Evolutionary conservation across 2,888 invertebrate genomes (phyloP).

Genomic region (Leucophora obtusa): DNA sequence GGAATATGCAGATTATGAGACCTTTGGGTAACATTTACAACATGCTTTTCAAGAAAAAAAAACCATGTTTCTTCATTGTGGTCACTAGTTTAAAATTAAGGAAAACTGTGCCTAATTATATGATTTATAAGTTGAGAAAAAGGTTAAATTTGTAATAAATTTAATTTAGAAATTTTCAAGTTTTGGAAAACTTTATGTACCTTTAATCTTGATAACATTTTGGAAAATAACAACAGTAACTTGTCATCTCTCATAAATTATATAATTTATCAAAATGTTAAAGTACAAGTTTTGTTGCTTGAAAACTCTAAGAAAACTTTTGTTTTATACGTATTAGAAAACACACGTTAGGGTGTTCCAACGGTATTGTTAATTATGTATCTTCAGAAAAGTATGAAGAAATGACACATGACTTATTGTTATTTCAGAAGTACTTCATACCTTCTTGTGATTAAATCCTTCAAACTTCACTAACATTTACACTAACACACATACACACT

Average conservation of each 20-base stretch:
- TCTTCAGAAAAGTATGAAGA: neutral
- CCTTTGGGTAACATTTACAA: constrained; percentile 60
- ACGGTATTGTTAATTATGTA: neutral
- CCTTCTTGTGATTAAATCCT: constrained; percentile 37
- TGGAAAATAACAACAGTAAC: constrained; percentile 26
- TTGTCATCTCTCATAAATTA: constrained; percentile 58
- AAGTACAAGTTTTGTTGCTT: constrained; percentile 23
- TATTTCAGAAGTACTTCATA: constrained; percentile 21
- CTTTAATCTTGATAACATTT: constrained; percentile 40
- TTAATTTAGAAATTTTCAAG: constrained; percentile 38
- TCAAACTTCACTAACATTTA: neutral
- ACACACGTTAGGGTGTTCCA: constrained; percentile 9
- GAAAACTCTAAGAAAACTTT: constrained; percentile 34
- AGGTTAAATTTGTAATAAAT: constrained; percentile 50
- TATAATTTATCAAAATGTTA: constrained; percentile 58
- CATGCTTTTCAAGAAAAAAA: neutral
- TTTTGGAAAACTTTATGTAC: constrained; percentile 21
- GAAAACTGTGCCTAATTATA: constrained; percentile 59
- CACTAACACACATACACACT: neutral
- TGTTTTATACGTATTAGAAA: neutral
- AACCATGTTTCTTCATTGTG: constrained; percentile 58
- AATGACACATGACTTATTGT: constrained; percentile 46
- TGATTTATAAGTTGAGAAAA: constrained; percentile 53
- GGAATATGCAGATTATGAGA: constrained; percentile 42
- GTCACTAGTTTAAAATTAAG: constrained; percentile 44